Evolutionary conservation across 2,797 vertebrate genomes (phyloP), one percentile per base, ranked within the genome.

Genomic region (Lithobates sylvaticus): DNA sequence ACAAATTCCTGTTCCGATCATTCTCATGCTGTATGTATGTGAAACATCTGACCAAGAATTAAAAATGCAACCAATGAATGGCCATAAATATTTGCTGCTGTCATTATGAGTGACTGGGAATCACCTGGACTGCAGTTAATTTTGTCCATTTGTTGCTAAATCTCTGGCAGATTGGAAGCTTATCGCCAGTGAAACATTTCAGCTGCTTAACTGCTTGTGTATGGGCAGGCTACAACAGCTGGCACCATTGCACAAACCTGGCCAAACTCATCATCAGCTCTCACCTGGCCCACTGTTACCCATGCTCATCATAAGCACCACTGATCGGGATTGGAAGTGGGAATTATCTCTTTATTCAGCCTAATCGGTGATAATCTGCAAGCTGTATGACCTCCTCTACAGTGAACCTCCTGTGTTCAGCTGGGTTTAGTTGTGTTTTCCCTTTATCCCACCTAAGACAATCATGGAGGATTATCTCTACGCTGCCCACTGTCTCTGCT

Each of bases 321-420:
- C 21, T 58, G 64, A 75, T 74, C 47, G 75, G 71, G 61, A 70
- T 79, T 73, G 39, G 32, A 85, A 79, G 27, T 12, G 34, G 32
- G 79, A 81, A 64, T 78, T 74, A 74, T 39, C 23, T 36, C 36
- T 82, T 71, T 61, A 50, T 74, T 86, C 71, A 34, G 29, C 77
- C 29, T 50, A 74, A 80, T 73, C 72, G 26, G 67, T 86, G 44
- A 27, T 81, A 86, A 86, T 86, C 84, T 65, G 72, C 18, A 10
- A 65, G 29, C 71, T 18, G 70, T 12, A 7, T 58, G 71, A 61
- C 75, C 72, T 76, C 13, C 5, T 68, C 77, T 68, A 44, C 58
- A 27, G 71, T 15, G 39, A 54, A 15, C n/a, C 50, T 68, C 18
- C 1, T 32, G 29, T 81, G 50, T 76, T 77, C 65, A 76, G 26